Base-by-base conservation (phyloP, 2,113 vertebrate species). In the Rhinolophus sinicus region DNA sequence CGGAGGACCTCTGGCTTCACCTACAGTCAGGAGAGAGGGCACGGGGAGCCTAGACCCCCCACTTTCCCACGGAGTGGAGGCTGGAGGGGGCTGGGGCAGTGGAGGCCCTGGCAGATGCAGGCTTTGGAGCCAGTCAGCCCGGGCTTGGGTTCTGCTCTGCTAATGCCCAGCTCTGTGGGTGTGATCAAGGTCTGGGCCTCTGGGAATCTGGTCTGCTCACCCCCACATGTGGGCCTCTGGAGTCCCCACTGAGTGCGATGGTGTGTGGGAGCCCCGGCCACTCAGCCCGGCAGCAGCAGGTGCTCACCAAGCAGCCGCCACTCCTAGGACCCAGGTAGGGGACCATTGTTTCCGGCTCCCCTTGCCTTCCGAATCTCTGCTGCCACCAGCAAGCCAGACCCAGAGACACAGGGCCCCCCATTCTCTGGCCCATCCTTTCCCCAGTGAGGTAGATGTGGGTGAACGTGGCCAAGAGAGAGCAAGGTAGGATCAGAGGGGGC, bases 1-100 rank as follows among this genome's bases (percentile, higher is more conserved):
- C 67, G 96, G 82, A 93, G 85, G 44, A 99, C 98, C 16, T 97
- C 95, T 3, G 69, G 30, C 19, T 90, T 97, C 26, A 99, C 98
- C 99, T 99, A 44, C 40, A 88, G 67, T 56, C 35, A 13, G 67
- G 72, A 69, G 72, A 80, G 33, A 88, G 62, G 11, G 26, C 18
- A 24, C 5, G 8, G 14, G 47, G 44, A 26, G 30, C 60, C 60
- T 47, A 6, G 14, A 6, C 22, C 75, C 52, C 77, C 5, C 15
- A 54, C 26, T 28, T 40, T 35, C 24, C 18, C 1, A 13, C 0
- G 8, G 30, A 11, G 15, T 0, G 1, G 35, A 4, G 19, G 44
- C 33, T 21, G n/a, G 6, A 12, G 11, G 26, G 11, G 13, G 7
- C 22, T 19, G 3, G 1, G 52, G 21, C 2, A 6, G 15, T 5